phyloP scores from a whole-genome alignment of 2,888 invertebrate genomes.

The Drosophila ustulata region DNA sequence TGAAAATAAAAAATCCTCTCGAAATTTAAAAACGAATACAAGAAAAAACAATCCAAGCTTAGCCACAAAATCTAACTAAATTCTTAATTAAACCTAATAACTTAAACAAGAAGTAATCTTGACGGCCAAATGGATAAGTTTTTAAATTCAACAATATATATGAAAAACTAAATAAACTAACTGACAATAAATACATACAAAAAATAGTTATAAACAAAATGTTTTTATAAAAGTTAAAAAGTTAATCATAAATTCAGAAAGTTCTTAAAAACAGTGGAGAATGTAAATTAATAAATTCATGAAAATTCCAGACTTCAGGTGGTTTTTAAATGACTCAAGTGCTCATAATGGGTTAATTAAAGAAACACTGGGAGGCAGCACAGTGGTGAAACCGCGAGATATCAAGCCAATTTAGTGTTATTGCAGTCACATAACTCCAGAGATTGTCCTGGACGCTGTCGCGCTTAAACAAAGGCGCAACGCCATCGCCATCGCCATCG shows the following conservation, averaged over 20 bases:
- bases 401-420: conserved; percentile 81
- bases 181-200: no score
- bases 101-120: no score
- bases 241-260: not conserved
- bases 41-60: no score
- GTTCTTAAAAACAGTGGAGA: not conserved
- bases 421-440: conserved; percentile 78
- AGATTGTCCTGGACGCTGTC: conserved; percentile 67
- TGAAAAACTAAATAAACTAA: no score
- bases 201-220: no score
- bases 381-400: conserved; percentile 71
- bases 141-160: no score
- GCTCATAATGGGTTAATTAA: conserved; percentile 55
- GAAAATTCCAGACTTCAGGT: not conserved
- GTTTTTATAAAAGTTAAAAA: not conserved
- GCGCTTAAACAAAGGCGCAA: conserved; percentile 47
- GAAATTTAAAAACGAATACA: no score
- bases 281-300: not conserved
- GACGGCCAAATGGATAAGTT: no score
- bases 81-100: no score
- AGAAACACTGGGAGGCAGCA: conserved; percentile 39
- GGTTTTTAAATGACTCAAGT: not conserved
- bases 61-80: no score
- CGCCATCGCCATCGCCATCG: conserved; percentile 38
- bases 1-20: no score